A percentile compares a stretch with the other conserved stretches of the same genome.
These are phyloP conservation scores for Stegostoma tigrinum DNA, from an alignment of 2,113 vertebrate species.

Conservation along the genomic window DNA sequence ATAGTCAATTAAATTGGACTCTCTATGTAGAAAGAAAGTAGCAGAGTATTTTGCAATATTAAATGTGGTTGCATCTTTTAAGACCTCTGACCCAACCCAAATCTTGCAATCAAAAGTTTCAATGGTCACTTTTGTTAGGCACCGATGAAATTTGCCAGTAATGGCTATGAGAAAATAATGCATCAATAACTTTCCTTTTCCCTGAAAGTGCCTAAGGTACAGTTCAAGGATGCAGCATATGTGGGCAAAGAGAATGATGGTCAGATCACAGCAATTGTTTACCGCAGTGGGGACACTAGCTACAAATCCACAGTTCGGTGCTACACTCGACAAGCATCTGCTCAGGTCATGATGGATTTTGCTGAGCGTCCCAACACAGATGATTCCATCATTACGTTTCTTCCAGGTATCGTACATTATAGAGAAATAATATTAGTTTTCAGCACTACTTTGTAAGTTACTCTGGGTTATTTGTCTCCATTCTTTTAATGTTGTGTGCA, in stretches of 20 bases:
- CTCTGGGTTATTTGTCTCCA: neutral
- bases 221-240: conserved; percentile 72
- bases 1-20: neutral
- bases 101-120: neutral
- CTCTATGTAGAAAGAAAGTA: neutral
- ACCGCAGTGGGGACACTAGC: conserved; percentile 72
- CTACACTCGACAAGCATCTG: conserved; percentile 84
- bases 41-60: neutral
- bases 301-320: conserved; percentile 79
- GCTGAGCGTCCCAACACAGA: conserved; percentile 87
- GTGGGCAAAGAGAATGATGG: conserved; percentile 68
- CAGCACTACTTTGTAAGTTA: neutral
- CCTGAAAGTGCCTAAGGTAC: conserved; percentile 79
- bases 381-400: conserved; percentile 70
- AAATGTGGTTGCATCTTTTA: neutral
- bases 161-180: neutral
- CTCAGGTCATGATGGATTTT: conserved; percentile 93
- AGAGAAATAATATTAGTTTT: neutral
- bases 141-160: neutral
- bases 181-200: conserved; percentile 37
- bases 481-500: neutral
- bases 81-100: neutral
- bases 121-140: neutral
- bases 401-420: conserved; percentile 63
- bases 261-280: conserved; percentile 62